Percentiles rank a stretch among this genome's conserved stretches.
Evolutionary conservation across 1,140 invertebrate genomes (phyloP).

Genomic region (Heliconius congener): DNA sequence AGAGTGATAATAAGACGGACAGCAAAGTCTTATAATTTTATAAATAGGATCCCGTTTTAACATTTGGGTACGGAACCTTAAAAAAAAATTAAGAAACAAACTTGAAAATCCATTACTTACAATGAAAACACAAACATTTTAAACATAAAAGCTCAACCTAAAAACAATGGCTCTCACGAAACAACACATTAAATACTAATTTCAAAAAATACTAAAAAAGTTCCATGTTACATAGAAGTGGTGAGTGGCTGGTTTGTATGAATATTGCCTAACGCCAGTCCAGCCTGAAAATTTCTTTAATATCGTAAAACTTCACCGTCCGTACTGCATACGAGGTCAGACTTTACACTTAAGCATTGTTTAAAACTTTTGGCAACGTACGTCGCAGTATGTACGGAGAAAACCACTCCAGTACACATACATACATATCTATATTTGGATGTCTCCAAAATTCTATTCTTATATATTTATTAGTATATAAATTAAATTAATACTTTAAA

Average conservation of each 20-base stretch:
- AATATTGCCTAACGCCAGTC: neutral
- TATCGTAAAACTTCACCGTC: neutral
- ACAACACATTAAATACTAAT: neutral
- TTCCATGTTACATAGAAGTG: neutral
- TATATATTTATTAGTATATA: too few species aligned
- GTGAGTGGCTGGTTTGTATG: neutral
- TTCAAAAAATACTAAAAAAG: neutral
- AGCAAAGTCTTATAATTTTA: too few species aligned
- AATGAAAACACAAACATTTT: too few species aligned
- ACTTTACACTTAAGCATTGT: neutral
- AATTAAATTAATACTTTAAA: neutral
- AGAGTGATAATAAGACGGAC: too few species aligned
- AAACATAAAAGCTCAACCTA: too few species aligned
- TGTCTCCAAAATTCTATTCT: too few species aligned
- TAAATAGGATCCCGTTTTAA: too few species aligned
- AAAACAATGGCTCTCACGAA: neutral
- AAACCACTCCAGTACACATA: too few species aligned
- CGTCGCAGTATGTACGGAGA: neutral
- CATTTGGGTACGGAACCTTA: too few species aligned
- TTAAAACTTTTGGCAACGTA: constrained; percentile 5
- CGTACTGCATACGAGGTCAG: neutral
- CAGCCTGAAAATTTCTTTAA: neutral
- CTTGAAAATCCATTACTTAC: too few species aligned
- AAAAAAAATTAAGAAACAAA: too few species aligned
- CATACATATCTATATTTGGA: too few species aligned